Evolutionary conservation across 2,888 invertebrate genomes (phyloP).

Genomic region (Arrhopalites spinosus): DNA sequence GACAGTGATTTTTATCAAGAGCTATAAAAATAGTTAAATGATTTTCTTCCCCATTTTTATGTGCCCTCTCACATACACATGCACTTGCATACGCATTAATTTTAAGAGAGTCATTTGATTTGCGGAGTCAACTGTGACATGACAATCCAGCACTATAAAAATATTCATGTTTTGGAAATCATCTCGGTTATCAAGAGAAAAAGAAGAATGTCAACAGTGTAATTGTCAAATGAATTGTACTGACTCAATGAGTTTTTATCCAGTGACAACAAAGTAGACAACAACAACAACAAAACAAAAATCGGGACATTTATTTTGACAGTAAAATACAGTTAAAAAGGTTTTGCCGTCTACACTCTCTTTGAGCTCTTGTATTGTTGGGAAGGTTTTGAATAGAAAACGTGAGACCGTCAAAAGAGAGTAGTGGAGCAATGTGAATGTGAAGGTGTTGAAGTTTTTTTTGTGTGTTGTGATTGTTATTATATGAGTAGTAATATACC

Average conservation of each 20-base stretch:
- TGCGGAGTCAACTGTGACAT: constrained; percentile 29
- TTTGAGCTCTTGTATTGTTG: no score
- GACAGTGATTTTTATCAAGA: background rate
- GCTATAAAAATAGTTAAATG: constrained; percentile 1
- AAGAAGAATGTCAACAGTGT: background rate
- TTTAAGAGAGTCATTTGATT: background rate
- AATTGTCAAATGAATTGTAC: no score
- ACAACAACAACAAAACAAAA: background rate
- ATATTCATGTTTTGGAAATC: no score
- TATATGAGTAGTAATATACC: background rate
- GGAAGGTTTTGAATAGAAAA: no score
- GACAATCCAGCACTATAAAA: no score
- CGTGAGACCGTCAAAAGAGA: no score
- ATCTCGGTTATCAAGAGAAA: no score
- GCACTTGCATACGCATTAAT: background rate
- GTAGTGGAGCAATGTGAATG: background rate
- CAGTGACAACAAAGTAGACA: background rate
- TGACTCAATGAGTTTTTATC: background rate
- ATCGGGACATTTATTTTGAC: background rate
- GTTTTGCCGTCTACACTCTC: no score
- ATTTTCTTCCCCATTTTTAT: background rate
- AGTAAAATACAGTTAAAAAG: background rate
- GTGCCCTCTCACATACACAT: background rate
- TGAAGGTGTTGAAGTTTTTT: background rate
- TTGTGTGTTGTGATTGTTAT: background rate